Conservation (phyloP, 2,797 vertebrate genomes). For the Sciaenops ocellatus region DNA sequence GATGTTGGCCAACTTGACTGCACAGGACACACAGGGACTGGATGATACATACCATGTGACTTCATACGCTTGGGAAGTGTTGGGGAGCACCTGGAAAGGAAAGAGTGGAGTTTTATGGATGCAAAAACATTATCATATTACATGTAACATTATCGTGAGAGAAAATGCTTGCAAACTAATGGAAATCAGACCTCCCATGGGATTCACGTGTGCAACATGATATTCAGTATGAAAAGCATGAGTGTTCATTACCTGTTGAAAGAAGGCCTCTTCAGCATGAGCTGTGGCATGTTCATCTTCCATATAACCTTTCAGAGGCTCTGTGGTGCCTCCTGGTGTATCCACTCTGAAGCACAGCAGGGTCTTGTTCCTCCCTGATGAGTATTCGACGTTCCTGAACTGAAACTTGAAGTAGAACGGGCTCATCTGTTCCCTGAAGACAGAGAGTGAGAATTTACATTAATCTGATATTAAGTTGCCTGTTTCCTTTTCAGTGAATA, state of each 20-base stretch:
- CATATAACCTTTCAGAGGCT: conserved; percentile 90
- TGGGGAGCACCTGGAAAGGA: conserved; percentile 84
- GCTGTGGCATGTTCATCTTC: conserved; percentile 93
- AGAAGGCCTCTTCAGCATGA: conserved; percentile 95
- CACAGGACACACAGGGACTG: conserved; percentile 92
- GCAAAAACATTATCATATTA: not conserved
- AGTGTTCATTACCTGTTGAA: conserved; percentile 82
- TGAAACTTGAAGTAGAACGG: conserved; percentile 97
- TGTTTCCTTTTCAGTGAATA: not conserved
- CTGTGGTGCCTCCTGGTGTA: conserved; percentile 83
- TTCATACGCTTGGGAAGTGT: conserved; percentile 81
- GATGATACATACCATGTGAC: conserved; percentile 96
- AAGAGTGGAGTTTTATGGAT: not conserved
- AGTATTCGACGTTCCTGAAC: conserved; percentile 99
- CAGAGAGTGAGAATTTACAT: conserved; percentile 26
- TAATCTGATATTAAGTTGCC: conserved; percentile 3
- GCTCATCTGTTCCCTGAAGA: conserved; percentile 90
- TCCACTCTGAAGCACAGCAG: conserved; percentile 96
- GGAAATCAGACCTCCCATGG: not conserved
- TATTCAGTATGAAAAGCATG: not conserved
- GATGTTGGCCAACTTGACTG: conserved; percentile 85
- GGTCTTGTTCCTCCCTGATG: conserved; percentile 97
- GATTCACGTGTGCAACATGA: conserved; percentile 1
- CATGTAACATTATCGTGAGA: not conserved
- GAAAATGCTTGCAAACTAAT: not conserved